phyloP scores from a whole-genome alignment of 1,140 invertebrate species.

The Euura saliciscinereae region DNA sequence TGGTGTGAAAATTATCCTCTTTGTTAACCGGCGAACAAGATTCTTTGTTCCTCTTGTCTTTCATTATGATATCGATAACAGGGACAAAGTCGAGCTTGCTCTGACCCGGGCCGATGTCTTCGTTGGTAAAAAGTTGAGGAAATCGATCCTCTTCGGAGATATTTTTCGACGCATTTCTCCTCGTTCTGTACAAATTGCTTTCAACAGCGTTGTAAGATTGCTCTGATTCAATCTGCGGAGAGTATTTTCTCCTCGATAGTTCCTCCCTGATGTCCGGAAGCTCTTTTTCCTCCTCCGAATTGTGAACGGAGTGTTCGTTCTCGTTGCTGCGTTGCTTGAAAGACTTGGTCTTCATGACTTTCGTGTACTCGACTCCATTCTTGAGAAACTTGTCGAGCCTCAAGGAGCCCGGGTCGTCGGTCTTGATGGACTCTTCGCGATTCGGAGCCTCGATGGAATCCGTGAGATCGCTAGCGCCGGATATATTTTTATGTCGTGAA shows the following conservation, averaged over 20 bases:
- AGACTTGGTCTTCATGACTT: slow-evolving; percentile 54
- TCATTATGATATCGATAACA: slow-evolving; percentile 36
- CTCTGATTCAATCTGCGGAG: neutral
- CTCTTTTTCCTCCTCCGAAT: slow-evolving; percentile 50
- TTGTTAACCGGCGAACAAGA: slow-evolving; percentile 9
- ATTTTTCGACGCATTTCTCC: slow-evolving; percentile 20
- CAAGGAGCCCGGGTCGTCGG: neutral
- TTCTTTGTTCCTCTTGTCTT: slow-evolving; percentile 35
- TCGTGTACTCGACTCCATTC: slow-evolving; percentile 52
- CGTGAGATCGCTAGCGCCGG: slow-evolving; percentile 29
- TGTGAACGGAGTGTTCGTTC: slow-evolving; percentile 46
- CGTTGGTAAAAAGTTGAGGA: slow-evolving; percentile 36
- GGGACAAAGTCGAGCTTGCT: slow-evolving; percentile 6
- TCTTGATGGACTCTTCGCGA: neutral
- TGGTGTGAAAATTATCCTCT: slow-evolving; percentile 43
- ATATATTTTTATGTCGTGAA: slow-evolving; percentile 32
- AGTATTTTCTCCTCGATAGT: slow-evolving; percentile 27
- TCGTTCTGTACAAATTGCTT: neutral
- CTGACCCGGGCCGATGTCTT: slow-evolving; percentile 34
- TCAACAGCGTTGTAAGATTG: neutral
- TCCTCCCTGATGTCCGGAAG: slow-evolving; percentile 31
- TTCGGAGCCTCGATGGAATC: slow-evolving; percentile 7
- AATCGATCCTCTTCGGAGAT: slow-evolving; percentile 17
- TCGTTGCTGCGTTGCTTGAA: slow-evolving; percentile 42
- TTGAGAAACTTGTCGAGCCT: slow-evolving; percentile 26